A percentile compares a stretch with the other conserved stretches of the same genome.
phyloP scores from a whole-genome alignment of 1,140 invertebrate species.

The Hycleus phaleratus region DNA sequence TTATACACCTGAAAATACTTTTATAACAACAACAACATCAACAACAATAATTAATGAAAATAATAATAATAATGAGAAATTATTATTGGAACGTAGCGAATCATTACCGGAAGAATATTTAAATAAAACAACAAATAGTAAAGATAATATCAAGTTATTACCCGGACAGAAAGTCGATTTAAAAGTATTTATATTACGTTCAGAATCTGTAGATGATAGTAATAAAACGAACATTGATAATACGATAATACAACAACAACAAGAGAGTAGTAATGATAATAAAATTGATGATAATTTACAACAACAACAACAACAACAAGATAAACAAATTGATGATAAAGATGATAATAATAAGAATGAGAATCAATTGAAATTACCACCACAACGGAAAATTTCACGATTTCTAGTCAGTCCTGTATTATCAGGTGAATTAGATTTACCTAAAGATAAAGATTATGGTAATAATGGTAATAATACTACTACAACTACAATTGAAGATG shows the following conservation, averaged over 20 bases:
- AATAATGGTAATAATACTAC: conserved; percentile 1
- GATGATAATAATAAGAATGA: neutral
- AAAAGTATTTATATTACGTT: conserved; percentile 31
- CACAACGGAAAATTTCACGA: conserved; percentile 64
- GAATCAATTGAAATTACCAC: conserved; percentile 20
- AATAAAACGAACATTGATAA: too few species aligned
- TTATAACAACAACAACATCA: conserved; percentile 19
- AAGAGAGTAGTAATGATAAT: too few species aligned
- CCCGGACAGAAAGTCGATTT: conserved; percentile 35
- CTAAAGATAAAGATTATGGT: conserved; percentile 33
- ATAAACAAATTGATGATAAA: conserved; percentile 6
- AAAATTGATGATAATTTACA: too few species aligned
- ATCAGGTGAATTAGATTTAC: conserved; percentile 42
- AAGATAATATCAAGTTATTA: conserved; percentile 23
- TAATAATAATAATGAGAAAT: too few species aligned
- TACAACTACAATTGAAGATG: neutral
- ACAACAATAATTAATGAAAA: too few species aligned
- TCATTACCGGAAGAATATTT: too few species aligned
- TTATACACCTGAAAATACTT: conserved; percentile 47
- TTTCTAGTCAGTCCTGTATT: conserved; percentile 72
- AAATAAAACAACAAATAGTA: too few species aligned
- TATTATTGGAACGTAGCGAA: too few species aligned
- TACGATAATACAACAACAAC: too few species aligned
- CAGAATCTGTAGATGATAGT: conserved; percentile 3
- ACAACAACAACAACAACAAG: neutral